These are phyloP conservation scores for Pyrgilauda ruficollis DNA, from an alignment of 2,113 vertebrate species.

Conservation along the genomic window DNA sequence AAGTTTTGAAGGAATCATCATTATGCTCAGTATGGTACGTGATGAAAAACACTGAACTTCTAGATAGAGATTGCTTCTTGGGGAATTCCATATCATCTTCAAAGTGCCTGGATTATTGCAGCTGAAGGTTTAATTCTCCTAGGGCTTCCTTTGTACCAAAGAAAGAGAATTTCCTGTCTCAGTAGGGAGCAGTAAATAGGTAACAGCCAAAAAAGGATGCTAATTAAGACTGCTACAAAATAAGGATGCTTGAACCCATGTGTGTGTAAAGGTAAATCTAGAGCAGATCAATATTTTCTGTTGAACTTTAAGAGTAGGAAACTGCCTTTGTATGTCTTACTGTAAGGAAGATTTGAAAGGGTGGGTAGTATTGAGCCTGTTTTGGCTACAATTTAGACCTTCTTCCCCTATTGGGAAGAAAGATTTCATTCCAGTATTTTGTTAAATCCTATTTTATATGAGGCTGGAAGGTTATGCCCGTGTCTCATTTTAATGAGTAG, in stretches of 20 bases:
- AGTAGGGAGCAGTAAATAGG: not conserved
- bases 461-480: not conserved
- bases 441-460: not conserved
- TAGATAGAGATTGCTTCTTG: not conserved
- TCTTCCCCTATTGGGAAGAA: not conserved
- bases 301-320: not conserved
- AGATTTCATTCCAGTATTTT: slow-evolving; percentile 4
- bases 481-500: not conserved
- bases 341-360: not conserved
- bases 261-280: not conserved
- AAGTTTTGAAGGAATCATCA: not conserved
- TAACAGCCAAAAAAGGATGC: not conserved
- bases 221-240: not conserved
- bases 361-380: not conserved
- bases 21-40: not conserved
- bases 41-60: not conserved
- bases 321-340: not conserved
- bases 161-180: not conserved
- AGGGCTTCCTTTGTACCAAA: not conserved
- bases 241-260: not conserved
- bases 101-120: not conserved
- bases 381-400: not conserved
- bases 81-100: not conserved
- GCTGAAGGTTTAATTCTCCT: not conserved
- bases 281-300: not conserved